phyloP scores from a whole-genome alignment of 2,113 vertebrate genomes.

The Oncorhynchus keta region DNA sequence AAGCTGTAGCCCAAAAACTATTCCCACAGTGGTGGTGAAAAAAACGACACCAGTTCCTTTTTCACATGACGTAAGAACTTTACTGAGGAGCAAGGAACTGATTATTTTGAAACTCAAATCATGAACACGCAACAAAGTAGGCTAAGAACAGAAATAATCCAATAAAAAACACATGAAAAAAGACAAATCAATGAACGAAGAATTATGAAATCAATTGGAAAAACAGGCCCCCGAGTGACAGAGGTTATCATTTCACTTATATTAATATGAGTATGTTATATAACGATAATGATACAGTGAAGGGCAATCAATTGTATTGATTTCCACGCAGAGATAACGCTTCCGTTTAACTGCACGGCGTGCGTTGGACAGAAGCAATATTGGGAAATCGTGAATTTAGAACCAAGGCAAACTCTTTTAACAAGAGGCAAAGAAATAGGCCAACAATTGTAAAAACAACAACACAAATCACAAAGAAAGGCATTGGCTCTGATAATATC shows the following conservation, averaged over 20 bases:
- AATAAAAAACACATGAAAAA: too few species aligned
- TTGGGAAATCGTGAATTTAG: constrained; percentile 5
- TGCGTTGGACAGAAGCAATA: constrained; percentile 36
- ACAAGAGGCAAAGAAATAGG: neutral
- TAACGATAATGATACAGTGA: neutral
- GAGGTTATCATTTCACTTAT: neutral
- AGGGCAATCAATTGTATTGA: neutral
- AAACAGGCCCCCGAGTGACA: too few species aligned
- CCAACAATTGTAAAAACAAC: neutral
- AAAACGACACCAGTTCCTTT: too few species aligned
- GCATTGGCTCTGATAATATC: neutral
- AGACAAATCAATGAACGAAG: neutral
- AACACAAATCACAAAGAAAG: neutral
- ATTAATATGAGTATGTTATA: too few species aligned
- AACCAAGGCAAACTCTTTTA: neutral
- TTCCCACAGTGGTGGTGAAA: too few species aligned
- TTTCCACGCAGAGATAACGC: neutral
- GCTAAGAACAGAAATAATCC: too few species aligned
- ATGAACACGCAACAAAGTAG: too few species aligned
- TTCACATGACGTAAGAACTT: too few species aligned
- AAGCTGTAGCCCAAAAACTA: too few species aligned
- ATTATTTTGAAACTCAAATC: too few species aligned
- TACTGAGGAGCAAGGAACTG: too few species aligned
- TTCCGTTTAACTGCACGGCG: neutral
- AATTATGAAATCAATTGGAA: too few species aligned